Base-by-base conservation (phyloP, 2,888 invertebrate species). In the Congeria kusceri region DNA sequence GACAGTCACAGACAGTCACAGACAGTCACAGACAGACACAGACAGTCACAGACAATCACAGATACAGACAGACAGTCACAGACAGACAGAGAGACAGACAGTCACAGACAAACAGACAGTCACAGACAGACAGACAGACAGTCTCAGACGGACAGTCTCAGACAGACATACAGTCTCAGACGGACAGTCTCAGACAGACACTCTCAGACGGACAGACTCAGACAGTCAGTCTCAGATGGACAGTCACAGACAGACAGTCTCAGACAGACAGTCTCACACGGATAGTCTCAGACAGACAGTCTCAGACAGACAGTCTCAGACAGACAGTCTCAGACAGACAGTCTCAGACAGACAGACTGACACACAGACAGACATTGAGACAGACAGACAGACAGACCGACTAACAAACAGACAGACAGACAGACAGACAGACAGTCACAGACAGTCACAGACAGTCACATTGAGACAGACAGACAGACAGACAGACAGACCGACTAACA, bases 301-400 rank as follows among this genome's bases (percentile, higher is more conserved):
- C 73, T 23, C 44, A 47, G 49, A 65, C 39, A 23, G 46, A 44
- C 28, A 77, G 73, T 18, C 63, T 39, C n/a, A 63, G 29, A 39
- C 63, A 57, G n/a, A 57, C 47, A 53, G 25, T 18, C 47, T 46
- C 39, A 64, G 64, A 64, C 39, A 64, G 64, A 64, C 39, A 53
- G 23, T 18, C 28, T 28, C 46, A 46, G 64, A 64, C 5, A 11
- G 47, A 46, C n/a, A 46, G 25, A n/a, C n/a, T n/a, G n/a, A n/a
- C n/a, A n/a, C n/a, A n/a, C n/a, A n/a, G n/a, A n/a, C n/a, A n/a
- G n/a, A n/a, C n/a, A n/a, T n/a, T n/a, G n/a, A n/a, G n/a, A n/a
- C n/a, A n/a, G n/a, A n/a, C n/a, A n/a, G n/a, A n/a, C n/a, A n/a
- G n/a, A n/a, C n/a, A n/a, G n/a, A n/a, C n/a, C n/a, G n/a, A n/a